These are phyloP conservation scores for Conger conger DNA, from an alignment of 2,113 vertebrate species.

Conservation along the genomic window DNA sequence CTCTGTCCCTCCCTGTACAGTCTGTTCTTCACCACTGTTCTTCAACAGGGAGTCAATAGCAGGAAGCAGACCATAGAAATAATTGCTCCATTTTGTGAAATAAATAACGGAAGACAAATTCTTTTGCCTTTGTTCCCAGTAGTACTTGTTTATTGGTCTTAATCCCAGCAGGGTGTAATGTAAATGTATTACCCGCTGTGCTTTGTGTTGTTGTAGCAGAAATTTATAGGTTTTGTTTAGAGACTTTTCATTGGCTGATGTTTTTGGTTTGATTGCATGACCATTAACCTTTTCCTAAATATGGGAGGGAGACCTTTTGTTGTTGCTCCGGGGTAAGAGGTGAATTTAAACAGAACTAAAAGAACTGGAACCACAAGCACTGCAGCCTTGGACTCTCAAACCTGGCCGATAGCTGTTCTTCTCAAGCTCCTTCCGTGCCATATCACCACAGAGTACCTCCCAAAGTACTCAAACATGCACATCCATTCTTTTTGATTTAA, in stretches of 20 bases:
- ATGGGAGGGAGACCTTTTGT: background rate
- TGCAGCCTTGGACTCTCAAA: background rate
- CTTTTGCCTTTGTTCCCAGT: background rate
- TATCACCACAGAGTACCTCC: background rate
- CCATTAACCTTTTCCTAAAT: background rate
- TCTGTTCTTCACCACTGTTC: background rate
- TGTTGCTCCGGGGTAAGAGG: background rate
- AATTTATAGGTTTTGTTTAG: background rate
- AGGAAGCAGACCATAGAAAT: background rate
- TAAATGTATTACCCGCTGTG: background rate
- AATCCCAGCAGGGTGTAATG: background rate
- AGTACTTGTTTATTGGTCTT: background rate
- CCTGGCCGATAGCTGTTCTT: background rate
- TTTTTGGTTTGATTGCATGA: background rate
- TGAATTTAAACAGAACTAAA: background rate
- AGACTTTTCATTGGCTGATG: background rate
- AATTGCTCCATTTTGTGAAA: background rate
- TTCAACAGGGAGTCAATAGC: background rate
- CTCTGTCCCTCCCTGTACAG: background rate
- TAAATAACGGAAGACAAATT: background rate
- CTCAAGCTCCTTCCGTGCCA: background rate
- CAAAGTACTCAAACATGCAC: background rate
- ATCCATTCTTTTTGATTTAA: background rate
- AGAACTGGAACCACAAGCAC: background rate
- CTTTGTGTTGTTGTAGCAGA: conserved; percentile 13